Conservation (phyloP, 2,113 vertebrate genomes). For the Columba livia region DNA sequence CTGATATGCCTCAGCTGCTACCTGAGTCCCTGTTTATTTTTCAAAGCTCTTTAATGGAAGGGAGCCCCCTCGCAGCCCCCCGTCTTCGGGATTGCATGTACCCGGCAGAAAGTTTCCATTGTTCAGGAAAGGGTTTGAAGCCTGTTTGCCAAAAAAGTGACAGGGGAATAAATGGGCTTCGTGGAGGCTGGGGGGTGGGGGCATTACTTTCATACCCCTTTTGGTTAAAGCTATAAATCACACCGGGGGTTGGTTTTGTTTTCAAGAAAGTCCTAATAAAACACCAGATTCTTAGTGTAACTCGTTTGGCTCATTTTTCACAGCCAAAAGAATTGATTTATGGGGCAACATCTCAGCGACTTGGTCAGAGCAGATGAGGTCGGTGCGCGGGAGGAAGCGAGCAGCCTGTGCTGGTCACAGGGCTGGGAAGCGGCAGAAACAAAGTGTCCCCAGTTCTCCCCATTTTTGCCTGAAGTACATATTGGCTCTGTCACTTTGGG, state of each 20-base stretch:
- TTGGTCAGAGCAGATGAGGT: constrained; percentile 15
- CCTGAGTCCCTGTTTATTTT: constrained; percentile 68
- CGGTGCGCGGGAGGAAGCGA: not conserved
- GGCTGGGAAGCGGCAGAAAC: not conserved
- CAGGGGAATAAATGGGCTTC: constrained; percentile 63
- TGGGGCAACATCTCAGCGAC: not conserved
- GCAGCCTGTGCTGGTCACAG: not conserved
- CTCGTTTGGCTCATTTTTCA: constrained; percentile 67
- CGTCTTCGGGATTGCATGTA: constrained; percentile 12
- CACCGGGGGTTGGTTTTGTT: constrained; percentile 56
- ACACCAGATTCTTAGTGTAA: constrained; percentile 65
- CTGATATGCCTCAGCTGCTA: constrained; percentile 55
- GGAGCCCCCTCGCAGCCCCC: constrained; percentile 9
- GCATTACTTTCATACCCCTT: constrained; percentile 59
- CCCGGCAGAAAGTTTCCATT: constrained; percentile 68
- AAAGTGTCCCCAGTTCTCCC: not conserved
- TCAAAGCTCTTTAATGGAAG: constrained; percentile 46
- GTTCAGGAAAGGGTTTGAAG: constrained; percentile 48
- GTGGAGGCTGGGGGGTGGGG: constrained; percentile 30
- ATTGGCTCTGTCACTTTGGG: not conserved
- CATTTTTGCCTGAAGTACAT: rapidly evolving
- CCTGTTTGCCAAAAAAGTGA: constrained; percentile 65
- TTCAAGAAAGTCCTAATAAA: constrained; percentile 64
- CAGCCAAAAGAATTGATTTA: constrained; percentile 65
- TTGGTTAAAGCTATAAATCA: constrained; percentile 70